phyloP scores from a whole-genome alignment of 1,140 invertebrate genomes.

The Argopecten irradians region DNA sequence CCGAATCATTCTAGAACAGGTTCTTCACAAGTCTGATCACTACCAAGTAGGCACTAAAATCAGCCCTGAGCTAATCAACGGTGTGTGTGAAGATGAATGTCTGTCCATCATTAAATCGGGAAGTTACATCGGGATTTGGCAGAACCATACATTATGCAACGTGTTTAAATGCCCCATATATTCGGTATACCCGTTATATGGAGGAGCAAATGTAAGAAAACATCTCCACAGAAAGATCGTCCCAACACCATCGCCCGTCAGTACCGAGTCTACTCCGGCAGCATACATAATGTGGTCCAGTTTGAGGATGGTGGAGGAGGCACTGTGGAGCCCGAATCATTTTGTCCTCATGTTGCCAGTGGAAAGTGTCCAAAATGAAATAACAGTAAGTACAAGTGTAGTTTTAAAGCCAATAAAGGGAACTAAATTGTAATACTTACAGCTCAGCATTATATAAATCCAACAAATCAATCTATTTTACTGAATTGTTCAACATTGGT shows the following conservation, averaged over 20 bases:
- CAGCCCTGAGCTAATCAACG: not conserved
- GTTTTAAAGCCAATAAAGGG: no score
- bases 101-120: not conserved
- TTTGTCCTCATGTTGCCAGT: no score
- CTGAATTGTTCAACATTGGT: no score
- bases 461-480: no score
- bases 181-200: conserved; percentile 30
- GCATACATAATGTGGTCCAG: no score
- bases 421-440: no score
- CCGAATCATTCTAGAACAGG: conserved; percentile 39
- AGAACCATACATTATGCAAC: not conserved
- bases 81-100: conserved; percentile 30
- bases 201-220: conserved; percentile 4
- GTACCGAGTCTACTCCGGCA: no score
- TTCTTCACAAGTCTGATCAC: conserved; percentile 26
- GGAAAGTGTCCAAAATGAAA: no score
- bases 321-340: no score
- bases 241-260: not conserved
- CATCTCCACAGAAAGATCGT: conserved; percentile 23
- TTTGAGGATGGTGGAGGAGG: no score
- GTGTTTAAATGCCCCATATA: not conserved
- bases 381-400: no score
- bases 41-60: conserved; percentile 28
- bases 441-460: no score
- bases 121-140: conserved; percentile 38